Conservation (phyloP, 2,888 invertebrate species). For the Eupsilia transversa region DNA sequence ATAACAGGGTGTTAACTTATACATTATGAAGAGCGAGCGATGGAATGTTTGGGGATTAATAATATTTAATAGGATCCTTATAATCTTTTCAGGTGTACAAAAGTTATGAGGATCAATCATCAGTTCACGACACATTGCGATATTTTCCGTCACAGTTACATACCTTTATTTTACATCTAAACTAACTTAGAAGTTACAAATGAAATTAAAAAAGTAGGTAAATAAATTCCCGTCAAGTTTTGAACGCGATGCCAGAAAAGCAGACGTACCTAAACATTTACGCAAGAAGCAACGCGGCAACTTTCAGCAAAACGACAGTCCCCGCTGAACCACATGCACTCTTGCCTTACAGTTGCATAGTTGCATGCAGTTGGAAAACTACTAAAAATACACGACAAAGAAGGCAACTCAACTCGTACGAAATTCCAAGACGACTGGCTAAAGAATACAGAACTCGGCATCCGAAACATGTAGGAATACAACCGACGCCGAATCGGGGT, state of each 20-base stretch:
- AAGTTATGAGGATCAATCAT: not conserved
- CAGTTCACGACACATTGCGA: too few species aligned
- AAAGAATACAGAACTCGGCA: constrained; percentile 32
- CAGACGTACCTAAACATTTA: constrained; percentile 12
- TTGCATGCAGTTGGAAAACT: constrained; percentile 26
- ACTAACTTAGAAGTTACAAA: not conserved
- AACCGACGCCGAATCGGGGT: constrained; percentile 5
- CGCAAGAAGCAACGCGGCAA: constrained; percentile 23
- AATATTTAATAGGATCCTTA: not conserved
- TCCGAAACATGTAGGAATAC: constrained; percentile 35
- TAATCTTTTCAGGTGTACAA: not conserved
- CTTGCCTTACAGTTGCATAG: constrained; percentile 17
- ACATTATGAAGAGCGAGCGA: constrained; percentile 26
- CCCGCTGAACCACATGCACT: not conserved
- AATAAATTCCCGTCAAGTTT: not conserved
- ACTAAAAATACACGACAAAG: constrained; percentile 31
- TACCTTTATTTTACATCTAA: not conserved
- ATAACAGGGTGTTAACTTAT: constrained; percentile 20
- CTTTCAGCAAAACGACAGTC: not conserved
- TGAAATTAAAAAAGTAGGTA: not conserved
- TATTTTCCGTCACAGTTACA: not conserved
- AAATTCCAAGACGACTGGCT: constrained; percentile 18
- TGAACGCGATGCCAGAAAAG: constrained; percentile 5
- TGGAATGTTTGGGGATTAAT: not conserved
- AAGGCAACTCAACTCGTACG: constrained; percentile 34